Conservation (phyloP, 2,113 vertebrate species). For the Rafetus swinhoei region DNA sequence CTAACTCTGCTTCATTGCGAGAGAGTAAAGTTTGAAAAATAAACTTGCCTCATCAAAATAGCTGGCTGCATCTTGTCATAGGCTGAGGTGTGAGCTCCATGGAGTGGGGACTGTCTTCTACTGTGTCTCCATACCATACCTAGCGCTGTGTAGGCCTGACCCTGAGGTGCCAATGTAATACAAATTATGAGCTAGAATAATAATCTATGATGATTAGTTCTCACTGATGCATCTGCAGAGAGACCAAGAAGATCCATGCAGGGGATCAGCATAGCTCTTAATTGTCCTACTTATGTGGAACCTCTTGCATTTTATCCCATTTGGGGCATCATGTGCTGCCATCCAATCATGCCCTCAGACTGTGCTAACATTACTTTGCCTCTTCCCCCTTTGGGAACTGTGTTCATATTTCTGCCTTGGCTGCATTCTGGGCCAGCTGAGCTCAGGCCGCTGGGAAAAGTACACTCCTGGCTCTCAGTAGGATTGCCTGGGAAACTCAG, state of each 20-base stretch:
- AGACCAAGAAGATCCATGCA: not conserved
- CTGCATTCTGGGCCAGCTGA: not conserved
- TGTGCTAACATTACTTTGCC: not conserved
- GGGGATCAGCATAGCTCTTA: not conserved
- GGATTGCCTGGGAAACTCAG: not conserved
- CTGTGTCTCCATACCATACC: not conserved
- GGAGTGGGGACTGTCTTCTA: not conserved
- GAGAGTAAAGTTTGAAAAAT: not conserved
- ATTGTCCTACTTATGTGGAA: not conserved
- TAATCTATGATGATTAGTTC: not conserved
- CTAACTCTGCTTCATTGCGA: not conserved
- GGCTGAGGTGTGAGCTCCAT: not conserved
- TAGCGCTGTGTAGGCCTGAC: not conserved
- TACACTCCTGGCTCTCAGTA: not conserved
- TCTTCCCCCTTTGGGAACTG: not conserved
- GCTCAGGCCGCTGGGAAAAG: not conserved
- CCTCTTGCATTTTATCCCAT: not conserved
- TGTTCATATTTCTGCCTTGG: not conserved
- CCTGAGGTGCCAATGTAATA: not conserved
- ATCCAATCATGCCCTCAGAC: not conserved
- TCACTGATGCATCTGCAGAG: not conserved
- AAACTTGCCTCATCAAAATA: not conserved
- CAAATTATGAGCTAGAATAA: not conserved
- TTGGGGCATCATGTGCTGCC: not conserved
- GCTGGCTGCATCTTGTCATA: not conserved